Evolutionary conservation across 2,797 vertebrate genomes (phyloP).

Genomic region (Graptemys geographica): DNA sequence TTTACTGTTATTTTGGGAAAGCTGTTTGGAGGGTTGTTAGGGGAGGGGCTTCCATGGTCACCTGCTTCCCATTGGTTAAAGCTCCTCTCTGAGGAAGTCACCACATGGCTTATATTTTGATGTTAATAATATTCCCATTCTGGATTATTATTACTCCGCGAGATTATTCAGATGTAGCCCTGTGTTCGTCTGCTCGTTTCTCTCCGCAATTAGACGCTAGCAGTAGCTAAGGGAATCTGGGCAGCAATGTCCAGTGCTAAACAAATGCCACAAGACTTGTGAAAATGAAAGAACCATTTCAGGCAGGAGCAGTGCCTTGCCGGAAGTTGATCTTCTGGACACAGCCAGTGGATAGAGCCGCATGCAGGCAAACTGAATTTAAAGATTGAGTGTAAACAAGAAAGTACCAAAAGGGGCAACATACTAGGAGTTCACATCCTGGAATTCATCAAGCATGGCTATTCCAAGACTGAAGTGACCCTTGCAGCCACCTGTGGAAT

Average conservation of each 20-base stretch:
- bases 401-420: neutral
- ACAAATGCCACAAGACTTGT: neutral
- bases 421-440: neutral
- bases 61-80: neutral
- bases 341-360: neutral
- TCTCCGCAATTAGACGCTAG: neutral
- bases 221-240: neutral
- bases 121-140: neutral
- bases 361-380: neutral
- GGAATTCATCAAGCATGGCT: neutral
- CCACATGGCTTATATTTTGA: neutral
- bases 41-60: neutral
- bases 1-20: conserved; percentile 60
- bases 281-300: neutral
- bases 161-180: neutral
- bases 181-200: neutral
- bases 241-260: neutral
- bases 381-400: neutral
- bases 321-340: too few species aligned
- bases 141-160: neutral
- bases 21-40: neutral
- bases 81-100: neutral
- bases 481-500: neutral
- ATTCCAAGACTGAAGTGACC: neutral
- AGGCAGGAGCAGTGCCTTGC: neutral